Base-by-base conservation (phyloP, 2,797 vertebrate genomes). In the Bradypodion ventrale region DNA sequence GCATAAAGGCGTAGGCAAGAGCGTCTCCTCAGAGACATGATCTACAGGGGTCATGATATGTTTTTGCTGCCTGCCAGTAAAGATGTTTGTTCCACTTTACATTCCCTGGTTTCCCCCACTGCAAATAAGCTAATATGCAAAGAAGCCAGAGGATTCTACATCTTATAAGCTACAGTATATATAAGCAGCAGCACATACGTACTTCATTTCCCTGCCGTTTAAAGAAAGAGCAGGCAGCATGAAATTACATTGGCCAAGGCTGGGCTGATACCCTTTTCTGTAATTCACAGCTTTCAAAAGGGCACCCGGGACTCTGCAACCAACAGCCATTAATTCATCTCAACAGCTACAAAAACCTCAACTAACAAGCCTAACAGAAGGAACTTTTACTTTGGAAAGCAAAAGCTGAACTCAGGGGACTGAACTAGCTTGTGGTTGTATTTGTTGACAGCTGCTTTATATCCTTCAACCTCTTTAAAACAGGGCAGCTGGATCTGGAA, bases 251-350 rank as follows among this genome's bases (percentile, higher is more conserved):
- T 6, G 37, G 75, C 19, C 32, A 83, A 42, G 29, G n/a, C 37
- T 19, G 2, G 4, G 40, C 40, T 56, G 32, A 1, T n/a, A 75
- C 66, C 37, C 32, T 27, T 66, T 32, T 0, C n/a, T 0, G 2
- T 19, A 56, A 56, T 78, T 69, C 37, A 59, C 40, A 77, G 46
- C 23, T 29, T 70, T n/a, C 29, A 62, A 29, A 32, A 46, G 75
- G 13, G 32, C 60, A 78, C 7, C 25, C 7, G 7, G 32, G 16
- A 63, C 27, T 15, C 23, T 5, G 10, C 16, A 10, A 72, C 19
- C 16, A 83, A 32, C 5, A 83, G 66, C 35, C 68, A 78, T 49
- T 9, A 12, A 21, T 23, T 60, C 25, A 32, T 78, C 42, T 27
- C 25, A 0, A 10, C 52, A 63, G 46, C 42, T 66, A 6, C 32